Base-by-base conservation (phyloP, 2,113 vertebrate genomes). In the Electrona antarctica region DNA sequence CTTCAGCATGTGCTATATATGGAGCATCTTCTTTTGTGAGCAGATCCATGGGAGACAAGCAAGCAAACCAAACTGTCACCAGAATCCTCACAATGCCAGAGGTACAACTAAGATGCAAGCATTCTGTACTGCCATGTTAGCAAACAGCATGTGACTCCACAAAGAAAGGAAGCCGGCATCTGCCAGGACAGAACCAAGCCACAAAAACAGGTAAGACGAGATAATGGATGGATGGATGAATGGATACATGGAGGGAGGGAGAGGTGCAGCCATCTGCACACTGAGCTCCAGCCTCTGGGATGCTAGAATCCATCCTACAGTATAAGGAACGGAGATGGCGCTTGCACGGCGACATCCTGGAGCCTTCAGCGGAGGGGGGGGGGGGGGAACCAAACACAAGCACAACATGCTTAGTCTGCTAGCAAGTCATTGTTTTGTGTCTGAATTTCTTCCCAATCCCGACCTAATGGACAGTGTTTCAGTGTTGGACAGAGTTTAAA, bases 271-370 rank as follows among this genome's bases (percentile, higher is more conserved):
- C 84, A 80, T 90, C 80, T 90, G 84, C 71, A 63, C 71, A 78
- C 67, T 73, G 78, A 63, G 60, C 64, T 21, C 69, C 77, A 85
- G 78, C 61, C 73, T 73, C 55, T 21, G 13, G 79, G 77, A 81
- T 77, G 76, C 73, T 41, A 77, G 88, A 87, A 89, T 90, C 90
- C 82, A 78, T 78, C 71, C 66, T 84, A 76, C 84, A 88, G 80
- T 82, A 21, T 48, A 76, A 80, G 75, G 50, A 79, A 65, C 73
- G 69, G 78, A 83, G 70, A 74, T 64, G 2, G 75, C 56, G 50
- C 70, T 80, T 69, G 9, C 61, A 47, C 79, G 64, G 46, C 69
- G 72, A 85, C 83, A 71, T 46, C 7, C 29, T 29, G 15, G 21
- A 80, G 67, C 66, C 74, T 61, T 62, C 65, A 74, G 66, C 54